Percentiles rank a stretch among this genome's conserved stretches.
These are phyloP conservation scores for Stenurella melanura DNA, from an alignment of 2,888 invertebrate species.

Conservation along the genomic window DNA sequence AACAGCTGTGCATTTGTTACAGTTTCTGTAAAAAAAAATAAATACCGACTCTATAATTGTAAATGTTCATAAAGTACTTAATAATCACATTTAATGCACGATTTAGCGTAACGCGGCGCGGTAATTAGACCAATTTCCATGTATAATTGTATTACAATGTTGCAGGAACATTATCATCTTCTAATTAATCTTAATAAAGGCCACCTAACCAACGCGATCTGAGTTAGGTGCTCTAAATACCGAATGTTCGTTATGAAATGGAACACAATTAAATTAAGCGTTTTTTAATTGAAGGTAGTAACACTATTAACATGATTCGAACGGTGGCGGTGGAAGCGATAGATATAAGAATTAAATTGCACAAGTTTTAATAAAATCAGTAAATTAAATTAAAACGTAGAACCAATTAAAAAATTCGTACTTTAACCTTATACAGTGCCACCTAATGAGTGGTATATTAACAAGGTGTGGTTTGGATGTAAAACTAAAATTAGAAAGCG, in stretches of 20 bases:
- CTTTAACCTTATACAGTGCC: no score
- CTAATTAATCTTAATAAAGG: slow-evolving; percentile 30
- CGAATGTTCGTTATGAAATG: slow-evolving; percentile 17
- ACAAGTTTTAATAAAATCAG: not conserved
- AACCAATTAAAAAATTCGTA: not conserved
- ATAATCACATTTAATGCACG: slow-evolving; percentile 8
- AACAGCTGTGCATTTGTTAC: not conserved
- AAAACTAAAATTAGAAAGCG: no score
- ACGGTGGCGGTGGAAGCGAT: not conserved
- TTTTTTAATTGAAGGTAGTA: slow-evolving; percentile 1
- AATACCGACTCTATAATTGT: not conserved
- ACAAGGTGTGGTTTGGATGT: no score
- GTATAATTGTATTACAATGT: slow-evolving; percentile 30
- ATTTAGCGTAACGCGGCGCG: not conserved
- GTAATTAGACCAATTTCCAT: slow-evolving; percentile 27
- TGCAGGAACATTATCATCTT: slow-evolving; percentile 29
- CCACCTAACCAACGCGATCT: not conserved
- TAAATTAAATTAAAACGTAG: not conserved
- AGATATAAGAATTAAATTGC: slow-evolving; percentile 11
- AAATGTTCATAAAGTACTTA: slow-evolving; percentile 1
- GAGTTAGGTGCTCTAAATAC: slow-evolving; percentile 19
- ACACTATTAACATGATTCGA: slow-evolving; percentile 2
- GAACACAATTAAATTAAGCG: slow-evolving; percentile 13
- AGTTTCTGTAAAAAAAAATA: no score
- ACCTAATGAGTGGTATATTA: no score